Conservation (phyloP, 2,797 vertebrate species). For the Megalops cyprinoides region DNA sequence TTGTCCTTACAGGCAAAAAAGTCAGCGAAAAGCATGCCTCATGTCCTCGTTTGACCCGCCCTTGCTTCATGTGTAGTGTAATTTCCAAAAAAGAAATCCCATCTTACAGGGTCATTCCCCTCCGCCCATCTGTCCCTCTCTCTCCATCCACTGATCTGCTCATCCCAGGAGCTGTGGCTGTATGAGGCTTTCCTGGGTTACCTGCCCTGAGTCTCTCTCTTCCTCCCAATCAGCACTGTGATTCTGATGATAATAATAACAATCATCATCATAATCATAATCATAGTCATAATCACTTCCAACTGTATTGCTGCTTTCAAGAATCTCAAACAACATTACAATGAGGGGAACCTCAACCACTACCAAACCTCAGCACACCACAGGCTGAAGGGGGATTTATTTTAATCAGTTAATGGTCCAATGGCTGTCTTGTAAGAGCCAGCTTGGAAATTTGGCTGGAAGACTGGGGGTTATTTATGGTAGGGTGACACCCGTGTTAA, state of each 20-base stretch:
- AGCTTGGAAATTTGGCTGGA: neutral
- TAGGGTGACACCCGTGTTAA: too few relatives aligned
- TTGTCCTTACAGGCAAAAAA: neutral
- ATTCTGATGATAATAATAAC: neutral
- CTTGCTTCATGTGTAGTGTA: neutral
- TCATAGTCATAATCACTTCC: neutral
- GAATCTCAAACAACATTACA: neutral
- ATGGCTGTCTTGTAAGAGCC: neutral
- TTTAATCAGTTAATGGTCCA: neutral
- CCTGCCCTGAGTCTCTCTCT: neutral
- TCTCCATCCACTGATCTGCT: constrained; percentile 7
- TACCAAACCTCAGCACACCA: too few relatives aligned
- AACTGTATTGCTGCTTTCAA: neutral
- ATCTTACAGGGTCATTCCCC: constrained; percentile 37
- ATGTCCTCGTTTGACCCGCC: neutral
- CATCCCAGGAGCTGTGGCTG: neutral
- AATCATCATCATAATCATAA: neutral
- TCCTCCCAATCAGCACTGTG: neutral
- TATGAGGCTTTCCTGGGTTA: neutral
- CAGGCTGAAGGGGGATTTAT: neutral
- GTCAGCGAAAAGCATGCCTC: neutral
- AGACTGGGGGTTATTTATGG: too few relatives aligned
- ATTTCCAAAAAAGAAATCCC: constrained; percentile 11
- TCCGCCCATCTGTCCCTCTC: constrained; percentile 31
- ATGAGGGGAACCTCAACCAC: too few relatives aligned